Evolutionary conservation across 2,888 invertebrate genomes (phyloP).

Genomic region (Melitaea athalia): DNA sequence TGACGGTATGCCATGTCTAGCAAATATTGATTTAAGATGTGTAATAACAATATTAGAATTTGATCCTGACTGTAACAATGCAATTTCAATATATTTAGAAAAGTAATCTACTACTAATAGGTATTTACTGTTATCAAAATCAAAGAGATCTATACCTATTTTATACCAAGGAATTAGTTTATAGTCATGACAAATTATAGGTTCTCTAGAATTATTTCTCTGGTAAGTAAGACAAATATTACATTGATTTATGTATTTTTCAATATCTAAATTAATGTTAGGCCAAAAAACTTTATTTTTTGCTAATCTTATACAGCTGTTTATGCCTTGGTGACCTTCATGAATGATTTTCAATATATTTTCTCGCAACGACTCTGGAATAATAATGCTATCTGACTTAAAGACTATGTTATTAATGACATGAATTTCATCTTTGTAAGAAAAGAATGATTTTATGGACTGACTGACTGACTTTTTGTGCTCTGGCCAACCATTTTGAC

Average conservation of each 20-base stretch:
- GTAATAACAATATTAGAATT: constrained; percentile 12
- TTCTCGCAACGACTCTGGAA: constrained; percentile 27
- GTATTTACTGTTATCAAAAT: constrained; percentile 28
- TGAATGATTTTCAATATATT: constrained; percentile 28
- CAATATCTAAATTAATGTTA: constrained; percentile 36
- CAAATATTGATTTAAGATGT: constrained; percentile 23
- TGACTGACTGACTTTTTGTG: constrained; percentile 24
- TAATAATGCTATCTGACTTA: constrained; percentile 24
- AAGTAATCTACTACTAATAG: constrained; percentile 30
- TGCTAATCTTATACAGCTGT: constrained; percentile 11
- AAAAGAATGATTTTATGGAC: constrained; percentile 22
- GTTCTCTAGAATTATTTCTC: constrained; percentile 8
- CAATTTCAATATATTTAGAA: constrained; percentile 8
- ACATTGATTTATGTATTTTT: constrained; percentile 33
- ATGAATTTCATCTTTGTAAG: constrained; percentile 27
- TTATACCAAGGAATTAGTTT: constrained; percentile 31
- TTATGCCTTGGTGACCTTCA: constrained; percentile 20
- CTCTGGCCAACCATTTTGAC: constrained; percentile 33
- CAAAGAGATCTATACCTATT: constrained; percentile 35
- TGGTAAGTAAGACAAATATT: constrained; percentile 32
- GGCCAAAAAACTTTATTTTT: constrained; percentile 15
- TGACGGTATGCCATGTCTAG: background rate
- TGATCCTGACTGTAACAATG: background rate
- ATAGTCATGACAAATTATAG: constrained; percentile 4
- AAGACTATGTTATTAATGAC: constrained; percentile 27